Evolutionary conservation across 2,113 vertebrate species (phyloP), one percentile per base, ranked within the genome.

Genomic region (Sciurus niger): DNA sequence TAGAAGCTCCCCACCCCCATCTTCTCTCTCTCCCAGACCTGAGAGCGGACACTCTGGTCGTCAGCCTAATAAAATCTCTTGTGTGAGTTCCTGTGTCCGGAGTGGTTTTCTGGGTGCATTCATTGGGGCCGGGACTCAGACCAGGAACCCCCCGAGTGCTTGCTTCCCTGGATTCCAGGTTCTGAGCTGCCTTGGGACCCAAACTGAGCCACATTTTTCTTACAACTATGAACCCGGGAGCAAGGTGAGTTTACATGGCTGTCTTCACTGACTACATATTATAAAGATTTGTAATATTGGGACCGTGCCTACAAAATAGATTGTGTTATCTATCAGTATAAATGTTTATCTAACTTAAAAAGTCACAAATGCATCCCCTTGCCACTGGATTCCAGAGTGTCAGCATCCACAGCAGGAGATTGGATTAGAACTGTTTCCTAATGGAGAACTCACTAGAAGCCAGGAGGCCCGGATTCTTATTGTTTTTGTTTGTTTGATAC

Each of bases 301-400:
- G 84, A 90, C 84, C 51, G 43, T 80, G 43, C 37, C 70, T 63
- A 87, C 67, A 58, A 77, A 82, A 76, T 91, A 17, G 43, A 76
- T 43, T 55, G 58, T 43, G 51, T 87, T 91, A 91, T 72, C 87
- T 76, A 84, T 16, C 51, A 76, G 63, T 37, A 89, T 82, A 92
- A 93, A 84, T 80, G 12, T 3, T 84, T 84, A 86, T 53, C 48
- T 93, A 60, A 48, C 70, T 96, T 97, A 53, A 82, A 95, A 96
- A 89, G 46, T 93, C 85, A 94, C 63, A 88, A 83, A 51, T 60
- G 53, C 4, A 22, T 94, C 40, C 92, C 63, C 28, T 80, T 91
- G 58, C 51, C 51, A 67, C 30, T 0, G 28, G 65, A 48, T 73
- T 87, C 67, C 63, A 73, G 34, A 78, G 24, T 46, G 13, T 63